Evolutionary conservation across 2,888 invertebrate genomes (phyloP).

Genomic region (Orthosia gracilis): DNA sequence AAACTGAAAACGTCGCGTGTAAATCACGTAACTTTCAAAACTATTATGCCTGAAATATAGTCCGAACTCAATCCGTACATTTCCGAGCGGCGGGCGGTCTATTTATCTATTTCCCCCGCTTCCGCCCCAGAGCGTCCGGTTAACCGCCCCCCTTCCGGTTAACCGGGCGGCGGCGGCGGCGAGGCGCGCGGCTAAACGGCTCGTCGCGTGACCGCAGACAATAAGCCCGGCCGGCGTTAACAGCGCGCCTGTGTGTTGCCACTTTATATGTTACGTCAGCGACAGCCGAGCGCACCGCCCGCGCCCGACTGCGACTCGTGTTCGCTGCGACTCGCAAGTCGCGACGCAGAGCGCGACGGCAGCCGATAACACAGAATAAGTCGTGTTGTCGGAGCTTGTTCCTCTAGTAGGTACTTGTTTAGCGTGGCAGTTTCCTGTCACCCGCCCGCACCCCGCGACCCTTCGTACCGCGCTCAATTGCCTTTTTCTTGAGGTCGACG

Average conservation of each 20-base stretch:
- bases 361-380: constrained; percentile 74
- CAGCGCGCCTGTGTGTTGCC: constrained; percentile 91
- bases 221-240: constrained; percentile 91
- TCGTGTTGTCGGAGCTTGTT: constrained; percentile 84
- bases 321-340: constrained; percentile 53
- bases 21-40: constrained; percentile 91
- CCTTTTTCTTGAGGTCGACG: constrained; percentile 88
- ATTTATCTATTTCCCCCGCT: constrained; percentile 91
- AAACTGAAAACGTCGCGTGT: constrained; percentile 89
- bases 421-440: constrained; percentile 71
- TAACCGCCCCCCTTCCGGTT: constrained; percentile 91
- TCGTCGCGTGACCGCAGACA: constrained; percentile 92
- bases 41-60: constrained; percentile 91
- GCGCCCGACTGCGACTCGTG: constrained; percentile 52
- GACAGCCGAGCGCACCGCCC: constrained; percentile 36
- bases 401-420: constrained; percentile 79
- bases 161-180: constrained; percentile 89
- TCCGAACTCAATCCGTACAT: constrained; percentile 91
- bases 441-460: constrained; percentile 66
- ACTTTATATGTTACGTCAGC: constrained; percentile 89
- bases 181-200: constrained; percentile 90
- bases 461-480: constrained; percentile 84
- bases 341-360: constrained; percentile 60
- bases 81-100: constrained; percentile 91
- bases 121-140: constrained; percentile 91